A percentile compares a stretch with the other conserved stretches of the same genome.
Conservation (phyloP, 1,140 invertebrate genomes). For the Bombus waltoni region DNA sequence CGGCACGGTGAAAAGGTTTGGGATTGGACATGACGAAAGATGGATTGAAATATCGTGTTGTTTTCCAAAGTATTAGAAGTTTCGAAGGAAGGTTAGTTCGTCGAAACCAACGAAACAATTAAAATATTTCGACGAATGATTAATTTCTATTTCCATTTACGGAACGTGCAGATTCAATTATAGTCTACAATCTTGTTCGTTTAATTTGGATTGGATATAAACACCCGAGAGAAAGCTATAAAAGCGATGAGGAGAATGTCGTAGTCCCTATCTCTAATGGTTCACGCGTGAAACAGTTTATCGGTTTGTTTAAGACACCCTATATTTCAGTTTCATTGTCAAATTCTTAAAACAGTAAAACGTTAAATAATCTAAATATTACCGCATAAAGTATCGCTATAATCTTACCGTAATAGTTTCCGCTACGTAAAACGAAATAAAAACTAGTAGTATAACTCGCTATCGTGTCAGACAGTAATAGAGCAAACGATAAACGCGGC, state of each 20-base stretch:
- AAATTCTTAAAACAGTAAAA: not conserved
- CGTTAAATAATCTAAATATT: not conserved
- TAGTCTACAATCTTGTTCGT: not conserved
- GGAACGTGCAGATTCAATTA: too few relatives aligned
- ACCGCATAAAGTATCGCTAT: not conserved
- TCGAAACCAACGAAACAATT: too few relatives aligned
- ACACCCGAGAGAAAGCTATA: too few relatives aligned
- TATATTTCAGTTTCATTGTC: too few relatives aligned
- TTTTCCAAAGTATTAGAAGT: not conserved
- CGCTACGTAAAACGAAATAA: not conserved
- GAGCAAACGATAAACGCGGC: not conserved
- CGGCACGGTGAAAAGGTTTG: not conserved
- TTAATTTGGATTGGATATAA: not conserved
- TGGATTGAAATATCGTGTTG: not conserved
- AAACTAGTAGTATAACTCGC: conserved; percentile 4
- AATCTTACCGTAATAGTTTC: not conserved
- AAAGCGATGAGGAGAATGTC: too few relatives aligned
- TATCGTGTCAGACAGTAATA: conserved; percentile 14
- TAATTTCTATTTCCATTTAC: not conserved
- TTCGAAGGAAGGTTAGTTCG: too few relatives aligned
- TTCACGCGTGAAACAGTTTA: not conserved
- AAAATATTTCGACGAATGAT: not conserved
- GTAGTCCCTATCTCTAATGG: not conserved
- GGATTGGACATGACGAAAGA: too few relatives aligned
- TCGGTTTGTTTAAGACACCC: not conserved